Conservation (phyloP, 92 coral and sea anemone species). For the Hydrozoanthus gracilis region DNA sequence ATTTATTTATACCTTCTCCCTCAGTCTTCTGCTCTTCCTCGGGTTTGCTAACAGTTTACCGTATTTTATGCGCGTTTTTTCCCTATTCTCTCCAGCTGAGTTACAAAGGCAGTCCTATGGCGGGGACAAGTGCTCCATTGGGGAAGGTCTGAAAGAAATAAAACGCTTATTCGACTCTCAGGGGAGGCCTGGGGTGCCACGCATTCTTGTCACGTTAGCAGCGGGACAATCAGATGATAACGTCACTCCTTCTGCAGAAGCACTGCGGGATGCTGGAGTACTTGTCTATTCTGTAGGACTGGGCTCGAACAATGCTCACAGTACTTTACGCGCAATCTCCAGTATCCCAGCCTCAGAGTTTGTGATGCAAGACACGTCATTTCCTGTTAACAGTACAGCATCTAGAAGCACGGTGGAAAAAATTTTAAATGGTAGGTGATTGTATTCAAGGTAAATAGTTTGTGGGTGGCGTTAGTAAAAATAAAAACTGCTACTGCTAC, state of each 20-base stretch:
- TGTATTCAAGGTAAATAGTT: no score
- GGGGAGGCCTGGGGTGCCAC: constrained; percentile 69
- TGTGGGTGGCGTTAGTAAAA: no score
- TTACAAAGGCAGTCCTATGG: constrained; percentile 15
- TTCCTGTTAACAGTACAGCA: constrained; percentile 57
- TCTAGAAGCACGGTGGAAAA: constrained; percentile 56
- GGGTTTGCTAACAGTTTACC: not conserved
- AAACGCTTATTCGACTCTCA: constrained; percentile 49
- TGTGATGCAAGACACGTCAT: constrained; percentile 66
- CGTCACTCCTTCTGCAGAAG: constrained; percentile 61
- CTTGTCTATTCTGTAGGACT: constrained; percentile 76
- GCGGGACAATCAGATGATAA: constrained; percentile 86
- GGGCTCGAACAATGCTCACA: constrained; percentile 58
- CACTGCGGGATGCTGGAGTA: constrained; percentile 64
- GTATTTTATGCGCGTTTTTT: not conserved
- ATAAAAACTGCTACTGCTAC: no score
- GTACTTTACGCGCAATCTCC: constrained; percentile 51
- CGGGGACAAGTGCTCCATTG: constrained; percentile 50
- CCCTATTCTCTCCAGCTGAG: not conserved
- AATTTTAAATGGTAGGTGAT: constrained; percentile 18
- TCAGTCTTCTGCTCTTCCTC: no score
- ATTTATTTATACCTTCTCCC: not conserved
- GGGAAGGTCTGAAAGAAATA: constrained; percentile 44
- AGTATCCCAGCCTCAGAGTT: constrained; percentile 69
- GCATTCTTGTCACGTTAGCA: constrained; percentile 66